Conservation (phyloP, 2,888 invertebrate species). For the Girardia tigrina region DNA sequence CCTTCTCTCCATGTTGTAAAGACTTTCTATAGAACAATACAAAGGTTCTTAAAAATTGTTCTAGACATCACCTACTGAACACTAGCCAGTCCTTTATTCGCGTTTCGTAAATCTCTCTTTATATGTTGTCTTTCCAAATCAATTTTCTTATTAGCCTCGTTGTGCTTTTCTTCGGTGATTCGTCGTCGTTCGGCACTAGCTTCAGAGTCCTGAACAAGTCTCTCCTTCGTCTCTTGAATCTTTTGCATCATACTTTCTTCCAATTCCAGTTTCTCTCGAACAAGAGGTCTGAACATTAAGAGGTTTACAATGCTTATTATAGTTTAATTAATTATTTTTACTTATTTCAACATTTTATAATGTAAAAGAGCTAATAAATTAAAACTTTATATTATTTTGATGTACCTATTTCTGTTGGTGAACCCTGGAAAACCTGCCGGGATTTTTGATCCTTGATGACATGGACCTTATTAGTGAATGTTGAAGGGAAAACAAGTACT, state of each 20-base stretch:
- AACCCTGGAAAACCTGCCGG: too few relatives aligned
- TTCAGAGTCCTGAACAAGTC: background rate
- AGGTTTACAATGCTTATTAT: background rate
- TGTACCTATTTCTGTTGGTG: too few relatives aligned
- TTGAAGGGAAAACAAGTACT: too few relatives aligned
- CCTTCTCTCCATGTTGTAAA: background rate
- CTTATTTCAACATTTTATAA: background rate
- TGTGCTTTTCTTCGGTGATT: conserved; percentile 43
- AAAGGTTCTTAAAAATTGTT: background rate
- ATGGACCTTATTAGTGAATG: too few relatives aligned
- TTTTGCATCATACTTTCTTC: conserved; percentile 48
- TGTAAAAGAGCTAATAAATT: too few relatives aligned
- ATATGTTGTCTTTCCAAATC: conserved; percentile 42
- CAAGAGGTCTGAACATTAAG: conserved; percentile 43
- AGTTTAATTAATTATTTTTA: background rate
- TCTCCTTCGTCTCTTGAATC: conserved; percentile 41
- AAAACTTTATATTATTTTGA: too few relatives aligned
- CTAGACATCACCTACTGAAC: conserved; percentile 40
- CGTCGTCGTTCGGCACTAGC: conserved; percentile 39
- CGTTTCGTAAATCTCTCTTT: conserved; percentile 42
- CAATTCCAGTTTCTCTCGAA: conserved; percentile 46
- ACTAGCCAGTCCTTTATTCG: conserved; percentile 39
- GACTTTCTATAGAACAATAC: background rate
- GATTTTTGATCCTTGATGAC: too few relatives aligned
- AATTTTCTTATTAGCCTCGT: conserved; percentile 40